A percentile compares a stretch with the other conserved stretches of the same genome.
Conservation (phyloP, 2,797 vertebrate genomes). For the Acanthurus tractus region DNA sequence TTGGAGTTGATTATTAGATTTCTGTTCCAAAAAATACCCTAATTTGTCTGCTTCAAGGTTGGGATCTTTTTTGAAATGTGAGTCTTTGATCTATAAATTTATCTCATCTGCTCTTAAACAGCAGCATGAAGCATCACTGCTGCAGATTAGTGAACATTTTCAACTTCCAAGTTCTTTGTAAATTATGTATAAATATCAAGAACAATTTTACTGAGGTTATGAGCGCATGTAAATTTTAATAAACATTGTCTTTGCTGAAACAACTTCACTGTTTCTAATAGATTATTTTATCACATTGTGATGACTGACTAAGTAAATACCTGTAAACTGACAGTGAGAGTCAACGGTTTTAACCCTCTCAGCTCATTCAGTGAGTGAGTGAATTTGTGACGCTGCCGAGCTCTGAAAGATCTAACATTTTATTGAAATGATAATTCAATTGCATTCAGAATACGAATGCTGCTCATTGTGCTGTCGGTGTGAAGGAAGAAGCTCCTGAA, state of each 20-base stretch:
- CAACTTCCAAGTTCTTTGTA: conserved; percentile 69
- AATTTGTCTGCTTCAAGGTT: conserved; percentile 49
- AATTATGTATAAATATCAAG: conserved; percentile 82
- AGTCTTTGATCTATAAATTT: conserved; percentile 48
- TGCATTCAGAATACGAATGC: conserved; percentile 70
- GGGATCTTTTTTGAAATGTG: conserved; percentile 50
- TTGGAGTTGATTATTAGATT: conserved; percentile 42
- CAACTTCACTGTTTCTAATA: conserved; percentile 41
- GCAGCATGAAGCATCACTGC: conserved; percentile 33
- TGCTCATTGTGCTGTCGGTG: conserved; percentile 73
- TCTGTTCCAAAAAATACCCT: conserved; percentile 41
- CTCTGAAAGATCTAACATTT: conserved; percentile 70
- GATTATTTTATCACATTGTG: conserved; percentile 37
- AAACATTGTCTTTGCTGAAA: conserved; percentile 80
- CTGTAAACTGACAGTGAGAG: not conserved
- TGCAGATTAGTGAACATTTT: conserved; percentile 56
- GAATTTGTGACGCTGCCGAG: conserved; percentile 48
- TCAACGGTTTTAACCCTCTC: conserved; percentile 36
- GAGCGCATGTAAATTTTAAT: conserved; percentile 85
- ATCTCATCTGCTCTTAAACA: conserved; percentile 37
- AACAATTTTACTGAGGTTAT: conserved; percentile 78
- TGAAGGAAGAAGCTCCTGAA: conserved; percentile 74
- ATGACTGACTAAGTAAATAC: conserved; percentile 17
- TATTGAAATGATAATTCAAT: conserved; percentile 78
- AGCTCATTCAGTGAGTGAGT: conserved; percentile 61